Percentiles rank a stretch among this genome's conserved stretches.
Evolutionary conservation across 35 echinoderm and acorn worm species (phyloP).

Genomic region (Lytechinus pictus): DNA sequence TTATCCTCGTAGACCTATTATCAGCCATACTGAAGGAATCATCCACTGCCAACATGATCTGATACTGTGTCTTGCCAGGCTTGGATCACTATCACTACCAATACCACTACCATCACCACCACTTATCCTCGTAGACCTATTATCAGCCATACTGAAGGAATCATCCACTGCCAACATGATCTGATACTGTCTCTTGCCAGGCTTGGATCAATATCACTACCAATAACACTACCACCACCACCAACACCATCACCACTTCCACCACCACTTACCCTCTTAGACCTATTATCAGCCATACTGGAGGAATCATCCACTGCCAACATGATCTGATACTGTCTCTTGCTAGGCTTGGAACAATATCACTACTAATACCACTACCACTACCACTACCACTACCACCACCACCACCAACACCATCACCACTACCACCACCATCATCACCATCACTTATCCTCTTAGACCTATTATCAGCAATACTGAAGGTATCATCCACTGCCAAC

Average conservation of each 20-base stretch:
- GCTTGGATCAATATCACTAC: too few species aligned
- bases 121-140: not conserved
- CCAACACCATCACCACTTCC: not conserved
- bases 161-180: not conserved
- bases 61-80: too few species aligned
- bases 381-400: not conserved
- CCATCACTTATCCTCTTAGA: not conserved
- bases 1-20: not conserved
- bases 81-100: not conserved
- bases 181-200: too few species aligned
- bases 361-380: too few species aligned
- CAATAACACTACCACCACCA: not conserved
- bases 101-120: not conserved
- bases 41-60: not conserved
- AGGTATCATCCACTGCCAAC: not conserved
- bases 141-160: not conserved
- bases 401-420: not conserved
- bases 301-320: too few species aligned
- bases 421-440: not conserved
- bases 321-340: too few species aligned
- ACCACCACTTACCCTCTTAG: not conserved
- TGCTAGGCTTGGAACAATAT: too few species aligned
- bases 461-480: not conserved
- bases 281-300: too few species aligned
- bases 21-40: not conserved